These are phyloP conservation scores for Brachionus asplanchnoidis DNA, from an alignment of 1,140 invertebrate species.

Conservation along the genomic window DNA sequence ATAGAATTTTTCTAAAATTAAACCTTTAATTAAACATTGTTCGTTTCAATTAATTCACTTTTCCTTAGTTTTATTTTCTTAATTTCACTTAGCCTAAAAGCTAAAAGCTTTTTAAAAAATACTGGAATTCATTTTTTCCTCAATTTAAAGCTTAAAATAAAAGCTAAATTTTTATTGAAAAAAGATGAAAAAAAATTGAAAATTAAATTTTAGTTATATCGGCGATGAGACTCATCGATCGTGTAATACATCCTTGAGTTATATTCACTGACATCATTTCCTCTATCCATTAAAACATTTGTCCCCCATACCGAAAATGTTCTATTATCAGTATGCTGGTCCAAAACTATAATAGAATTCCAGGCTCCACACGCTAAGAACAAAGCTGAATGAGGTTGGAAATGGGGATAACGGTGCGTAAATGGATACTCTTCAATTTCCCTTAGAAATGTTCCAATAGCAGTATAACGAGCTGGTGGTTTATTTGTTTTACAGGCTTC, in stretches of 20 bases:
- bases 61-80: too few relatives aligned
- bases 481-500: background rate
- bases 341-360: slow-evolving; percentile 8
- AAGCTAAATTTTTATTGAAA: background rate
- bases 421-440: background rate
- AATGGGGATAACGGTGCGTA: background rate
- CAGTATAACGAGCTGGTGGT: slow-evolving; percentile 2
- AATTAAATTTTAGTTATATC: background rate
- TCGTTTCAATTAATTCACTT: too few relatives aligned
- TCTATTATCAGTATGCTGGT: slow-evolving; percentile 22
- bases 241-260: slow-evolving; percentile 17
- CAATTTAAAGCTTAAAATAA: too few relatives aligned
- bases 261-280: background rate
- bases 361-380: background rate
- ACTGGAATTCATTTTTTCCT: background rate
- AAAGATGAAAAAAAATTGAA: background rate
- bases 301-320: slow-evolving; percentile 8
- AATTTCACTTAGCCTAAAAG: background rate
- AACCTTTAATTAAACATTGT: too few relatives aligned
- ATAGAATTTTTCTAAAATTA: background rate
- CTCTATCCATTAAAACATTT: slow-evolving; percentile 3
- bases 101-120: background rate
- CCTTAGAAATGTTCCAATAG: background rate
- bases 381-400: background rate
- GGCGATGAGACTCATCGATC: background rate